These are phyloP conservation scores for Drosophila cardini DNA, from an alignment of 1,140 invertebrate species.

Conservation along the genomic window DNA sequence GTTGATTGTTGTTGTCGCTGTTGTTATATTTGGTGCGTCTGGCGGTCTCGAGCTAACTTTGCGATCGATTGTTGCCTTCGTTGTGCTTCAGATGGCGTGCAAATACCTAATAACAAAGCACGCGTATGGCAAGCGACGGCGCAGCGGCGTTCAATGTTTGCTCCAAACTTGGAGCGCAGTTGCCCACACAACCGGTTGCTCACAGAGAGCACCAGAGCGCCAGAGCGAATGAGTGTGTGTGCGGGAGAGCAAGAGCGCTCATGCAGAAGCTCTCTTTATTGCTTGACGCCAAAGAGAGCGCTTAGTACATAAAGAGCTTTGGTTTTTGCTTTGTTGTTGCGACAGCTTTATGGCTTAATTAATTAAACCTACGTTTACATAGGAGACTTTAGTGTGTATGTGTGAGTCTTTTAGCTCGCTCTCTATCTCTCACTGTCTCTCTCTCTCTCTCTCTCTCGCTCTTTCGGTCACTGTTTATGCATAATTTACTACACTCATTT, in stretches of 20 bases:
- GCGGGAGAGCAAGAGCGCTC: constrained; percentile 23
- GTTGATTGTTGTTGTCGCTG: constrained; percentile 60
- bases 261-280: not conserved
- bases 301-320: constrained; percentile 25
- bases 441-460: not conserved
- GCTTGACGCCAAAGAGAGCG: constrained; percentile 1
- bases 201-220: constrained; percentile 15
- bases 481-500: constrained; percentile 60
- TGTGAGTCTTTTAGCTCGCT: not conserved
- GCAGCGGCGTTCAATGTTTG: constrained; percentile 60
- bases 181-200: constrained; percentile 62
- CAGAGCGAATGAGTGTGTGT: constrained; percentile 3
- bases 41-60: constrained; percentile 62
- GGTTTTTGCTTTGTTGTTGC: constrained; percentile 9
- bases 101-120: constrained; percentile 77
- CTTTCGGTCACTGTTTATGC: constrained; percentile 48
- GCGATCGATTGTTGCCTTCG: constrained; percentile 79
- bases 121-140: constrained; percentile 66
- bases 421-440: constrained; percentile 10
- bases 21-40: constrained; percentile 56
- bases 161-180: constrained; percentile 69
- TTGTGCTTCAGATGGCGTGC: constrained; percentile 82
- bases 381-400: not conserved
- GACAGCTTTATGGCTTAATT: constrained; percentile 53
- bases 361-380: constrained; percentile 34